Evolutionary conservation across 2,888 invertebrate genomes (phyloP).

Genomic region (Calliphora vomitoria): DNA sequence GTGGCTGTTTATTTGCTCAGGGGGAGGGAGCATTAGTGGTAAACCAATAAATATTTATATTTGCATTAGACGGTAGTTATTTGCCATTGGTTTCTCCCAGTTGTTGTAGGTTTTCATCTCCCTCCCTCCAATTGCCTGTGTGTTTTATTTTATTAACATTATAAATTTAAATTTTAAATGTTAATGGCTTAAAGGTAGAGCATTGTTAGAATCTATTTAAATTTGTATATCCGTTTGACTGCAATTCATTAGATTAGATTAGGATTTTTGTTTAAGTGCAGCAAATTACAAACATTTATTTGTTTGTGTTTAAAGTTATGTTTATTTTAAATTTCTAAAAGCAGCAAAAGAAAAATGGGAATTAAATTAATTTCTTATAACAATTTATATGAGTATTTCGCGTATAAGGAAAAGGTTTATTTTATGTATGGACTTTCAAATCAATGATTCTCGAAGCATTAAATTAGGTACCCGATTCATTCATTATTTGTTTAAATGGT

Average conservation of each 20-base stretch:
- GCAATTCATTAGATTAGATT: background rate
- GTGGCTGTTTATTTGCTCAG: slow-evolving; percentile 29
- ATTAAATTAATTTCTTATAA: no score
- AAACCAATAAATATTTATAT: slow-evolving; percentile 61
- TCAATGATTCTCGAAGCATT: no score
- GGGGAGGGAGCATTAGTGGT: slow-evolving; percentile 43
- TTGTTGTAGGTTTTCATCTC: slow-evolving; percentile 14
- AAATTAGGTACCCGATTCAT: no score
- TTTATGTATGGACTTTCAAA: no score
- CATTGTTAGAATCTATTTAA: background rate
- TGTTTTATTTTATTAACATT: slow-evolving; percentile 28
- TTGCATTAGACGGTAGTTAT: slow-evolving; percentile 44
- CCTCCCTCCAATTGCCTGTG: background rate
- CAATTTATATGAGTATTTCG: no score
- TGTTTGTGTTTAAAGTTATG: no score
- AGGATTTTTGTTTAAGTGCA: background rate
- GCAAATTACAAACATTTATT: no score
- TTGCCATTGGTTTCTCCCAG: slow-evolving; percentile 18
- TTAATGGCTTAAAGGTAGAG: slow-evolving; percentile 26
- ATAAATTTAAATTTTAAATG: slow-evolving; percentile 54
- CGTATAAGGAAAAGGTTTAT: no score
- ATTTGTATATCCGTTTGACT: background rate
- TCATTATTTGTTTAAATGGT: no score
- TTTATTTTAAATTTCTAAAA: no score
- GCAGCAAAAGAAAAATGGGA: no score